Conservation (phyloP, 2,113 vertebrate species). For the Petrocephalus microphthalmus region DNA sequence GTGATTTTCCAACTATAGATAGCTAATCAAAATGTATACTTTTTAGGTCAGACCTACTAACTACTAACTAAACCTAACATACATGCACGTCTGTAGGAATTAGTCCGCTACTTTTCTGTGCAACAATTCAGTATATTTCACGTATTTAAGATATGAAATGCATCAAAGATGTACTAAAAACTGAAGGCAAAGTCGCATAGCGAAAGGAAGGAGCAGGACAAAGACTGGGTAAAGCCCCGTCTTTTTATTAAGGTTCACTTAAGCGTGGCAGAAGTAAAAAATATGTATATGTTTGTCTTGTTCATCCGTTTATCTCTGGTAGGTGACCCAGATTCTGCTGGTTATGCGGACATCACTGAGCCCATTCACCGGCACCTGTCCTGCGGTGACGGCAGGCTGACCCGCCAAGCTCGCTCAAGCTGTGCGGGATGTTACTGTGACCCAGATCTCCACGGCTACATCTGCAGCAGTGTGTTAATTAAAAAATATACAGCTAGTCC, state of each 20-base stretch:
- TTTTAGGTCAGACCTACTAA: background rate
- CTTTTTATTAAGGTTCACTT: slow-evolving; percentile 31
- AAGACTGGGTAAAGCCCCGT: background rate
- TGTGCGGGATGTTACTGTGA: background rate
- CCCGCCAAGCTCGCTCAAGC: background rate
- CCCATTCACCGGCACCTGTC: slow-evolving; percentile 10
- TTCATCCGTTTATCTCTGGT: slow-evolving; percentile 16
- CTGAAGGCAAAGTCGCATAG: background rate
- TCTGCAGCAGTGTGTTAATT: background rate
- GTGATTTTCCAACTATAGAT: background rate
- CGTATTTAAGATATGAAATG: background rate
- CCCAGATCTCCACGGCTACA: background rate
- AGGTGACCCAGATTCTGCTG: slow-evolving; percentile 24
- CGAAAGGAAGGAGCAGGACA: slow-evolving; percentile 14
- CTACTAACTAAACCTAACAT: background rate
- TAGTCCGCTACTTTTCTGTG: background rate
- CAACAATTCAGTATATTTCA: background rate
- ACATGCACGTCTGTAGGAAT: background rate
- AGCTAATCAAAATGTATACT: background rate
- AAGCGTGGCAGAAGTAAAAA: slow-evolving; percentile 29
- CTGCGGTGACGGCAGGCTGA: slow-evolving; percentile 4
- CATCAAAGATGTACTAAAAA: background rate
- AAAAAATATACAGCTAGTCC: background rate
- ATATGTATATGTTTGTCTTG: slow-evolving; percentile 23
- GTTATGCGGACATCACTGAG: slow-evolving; percentile 28